Percentiles rank a stretch among this genome's conserved stretches.
Evolutionary conservation across 2,113 vertebrate species (phyloP).

Genomic region (Triplophysa rosa): DNA sequence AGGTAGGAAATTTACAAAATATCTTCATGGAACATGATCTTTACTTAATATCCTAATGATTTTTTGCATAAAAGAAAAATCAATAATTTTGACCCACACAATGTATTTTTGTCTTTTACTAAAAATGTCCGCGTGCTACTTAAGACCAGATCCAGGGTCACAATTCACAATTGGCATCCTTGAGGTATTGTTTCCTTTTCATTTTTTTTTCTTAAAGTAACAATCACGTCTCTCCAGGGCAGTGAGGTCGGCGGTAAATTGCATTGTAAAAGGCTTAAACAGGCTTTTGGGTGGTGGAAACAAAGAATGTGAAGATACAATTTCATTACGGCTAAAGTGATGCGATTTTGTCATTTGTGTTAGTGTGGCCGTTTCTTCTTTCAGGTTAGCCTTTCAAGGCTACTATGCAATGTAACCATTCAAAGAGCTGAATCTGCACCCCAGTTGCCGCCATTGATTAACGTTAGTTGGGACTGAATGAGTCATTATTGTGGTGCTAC

Average conservation of each 20-base stretch:
- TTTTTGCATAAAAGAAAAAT: no score
- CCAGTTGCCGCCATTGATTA: slow-evolving; percentile 46
- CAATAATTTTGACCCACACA: no score
- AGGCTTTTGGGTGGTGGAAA: slow-evolving; percentile 36
- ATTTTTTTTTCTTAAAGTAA: slow-evolving; percentile 30
- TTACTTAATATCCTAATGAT: no score
- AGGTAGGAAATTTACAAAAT: no score
- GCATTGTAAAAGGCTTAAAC: slow-evolving; percentile 36
- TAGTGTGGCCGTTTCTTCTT: slow-evolving; percentile 12
- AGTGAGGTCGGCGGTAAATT: slow-evolving; percentile 42
- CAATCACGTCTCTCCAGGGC: slow-evolving; percentile 43
- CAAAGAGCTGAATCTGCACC: slow-evolving; percentile 33
- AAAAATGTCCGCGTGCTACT: no score
- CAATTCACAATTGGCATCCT: slow-evolving; percentile 31
- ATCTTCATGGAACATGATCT: no score
- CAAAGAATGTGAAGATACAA: slow-evolving; percentile 24
- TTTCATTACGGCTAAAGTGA: slow-evolving; percentile 47
- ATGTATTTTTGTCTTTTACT: no score
- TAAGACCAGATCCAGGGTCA: no score
- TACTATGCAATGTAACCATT: slow-evolving; percentile 44
- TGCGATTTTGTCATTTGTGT: slow-evolving; percentile 27
- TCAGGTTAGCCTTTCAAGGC: slow-evolving; percentile 3
- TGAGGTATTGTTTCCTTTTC: slow-evolving; percentile 27
- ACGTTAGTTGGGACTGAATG: slow-evolving; percentile 42
- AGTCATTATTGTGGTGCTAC: slow-evolving; percentile 27